phyloP scores from a whole-genome alignment of 2,888 invertebrate species.

The Neoaliturus tenellus region DNA sequence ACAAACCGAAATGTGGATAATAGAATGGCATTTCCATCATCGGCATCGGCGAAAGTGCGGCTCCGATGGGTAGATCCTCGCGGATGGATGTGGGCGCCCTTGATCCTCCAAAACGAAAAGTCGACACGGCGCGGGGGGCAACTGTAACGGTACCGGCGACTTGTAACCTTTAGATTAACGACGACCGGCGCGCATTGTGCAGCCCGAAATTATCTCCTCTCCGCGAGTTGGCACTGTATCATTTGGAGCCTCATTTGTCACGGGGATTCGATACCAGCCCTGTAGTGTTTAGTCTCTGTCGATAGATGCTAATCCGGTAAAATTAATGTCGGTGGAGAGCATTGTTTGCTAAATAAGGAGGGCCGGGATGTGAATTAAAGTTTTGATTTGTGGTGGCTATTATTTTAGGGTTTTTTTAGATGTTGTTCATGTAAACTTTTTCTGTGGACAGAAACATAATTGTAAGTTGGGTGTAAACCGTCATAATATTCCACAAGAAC shows the following conservation, averaged over 20 bases:
- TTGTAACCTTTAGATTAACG: slow-evolving; percentile 48
- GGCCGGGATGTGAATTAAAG: neutral
- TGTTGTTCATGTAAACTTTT: too few species aligned
- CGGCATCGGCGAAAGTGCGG: neutral
- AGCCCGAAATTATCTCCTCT: slow-evolving; percentile 2
- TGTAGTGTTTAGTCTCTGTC: neutral
- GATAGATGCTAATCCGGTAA: neutral
- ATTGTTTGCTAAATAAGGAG: neutral
- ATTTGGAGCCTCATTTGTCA: slow-evolving; percentile 13
- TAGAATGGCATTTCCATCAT: neutral
- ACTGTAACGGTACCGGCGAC: slow-evolving; percentile 37
- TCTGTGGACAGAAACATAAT: too few species aligned
- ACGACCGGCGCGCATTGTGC: slow-evolving; percentile 12
- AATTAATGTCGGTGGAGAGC: neutral
- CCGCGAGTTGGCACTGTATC: slow-evolving; percentile 8
- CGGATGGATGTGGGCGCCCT: slow-evolving; percentile 10
- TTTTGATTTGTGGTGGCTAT: too few species aligned
- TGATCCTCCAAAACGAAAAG: slow-evolving; percentile 30
- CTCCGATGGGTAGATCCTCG: neutral
- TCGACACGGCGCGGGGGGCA: neutral
- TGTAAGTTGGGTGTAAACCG: too few species aligned
- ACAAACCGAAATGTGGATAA: neutral
- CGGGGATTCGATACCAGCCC: slow-evolving; percentile 3
- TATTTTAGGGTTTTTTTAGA: too few species aligned
- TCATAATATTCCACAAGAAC: too few species aligned